Evolutionary conservation across 1,140 invertebrate species (phyloP).

Genomic region (Brachionus rubens): DNA sequence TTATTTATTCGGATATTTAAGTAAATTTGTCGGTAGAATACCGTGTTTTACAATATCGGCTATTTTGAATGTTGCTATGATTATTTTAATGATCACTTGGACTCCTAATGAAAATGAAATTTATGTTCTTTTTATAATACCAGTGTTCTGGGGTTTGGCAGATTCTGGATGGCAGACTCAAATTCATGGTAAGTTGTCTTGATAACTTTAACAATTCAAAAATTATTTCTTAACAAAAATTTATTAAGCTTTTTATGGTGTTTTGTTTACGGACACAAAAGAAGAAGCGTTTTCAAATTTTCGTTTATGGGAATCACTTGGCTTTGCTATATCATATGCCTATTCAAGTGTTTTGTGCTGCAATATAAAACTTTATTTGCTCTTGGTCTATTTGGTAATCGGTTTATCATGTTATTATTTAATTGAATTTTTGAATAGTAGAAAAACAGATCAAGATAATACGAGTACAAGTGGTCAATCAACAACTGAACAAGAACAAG

Average conservation of each 20-base stretch:
- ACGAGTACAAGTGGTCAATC: too few relatives aligned
- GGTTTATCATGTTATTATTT: neutral
- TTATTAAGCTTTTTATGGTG: slow-evolving; percentile 70
- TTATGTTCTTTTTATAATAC: slow-evolving; percentile 77
- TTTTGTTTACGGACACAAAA: slow-evolving; percentile 80
- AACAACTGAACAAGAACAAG: too few relatives aligned
- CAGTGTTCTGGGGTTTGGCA: slow-evolving; percentile 83
- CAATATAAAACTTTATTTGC: slow-evolving; percentile 79
- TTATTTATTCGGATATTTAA: slow-evolving; percentile 80
- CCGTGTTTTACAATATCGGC: slow-evolving; percentile 74
- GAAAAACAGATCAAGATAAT: too few relatives aligned
- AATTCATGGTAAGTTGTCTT: slow-evolving; percentile 71
- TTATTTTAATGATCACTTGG: slow-evolving; percentile 65
- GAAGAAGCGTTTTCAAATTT: slow-evolving; percentile 95
- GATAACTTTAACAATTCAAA: neutral
- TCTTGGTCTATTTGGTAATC: slow-evolving; percentile 62
- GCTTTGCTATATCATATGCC: slow-evolving; percentile 85
- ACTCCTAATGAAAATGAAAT: slow-evolving; percentile 70
- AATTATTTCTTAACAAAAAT: slow-evolving; percentile 52
- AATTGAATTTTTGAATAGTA: neutral
- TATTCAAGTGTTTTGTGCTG: slow-evolving; percentile 74
- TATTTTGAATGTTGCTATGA: slow-evolving; percentile 51
- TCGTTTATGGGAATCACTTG: slow-evolving; percentile 79
- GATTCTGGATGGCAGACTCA: slow-evolving; percentile 88
- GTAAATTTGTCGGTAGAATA: slow-evolving; percentile 82